Evolutionary conservation across 2,888 invertebrate genomes (phyloP).

Genomic region (Hetaerina titia): DNA sequence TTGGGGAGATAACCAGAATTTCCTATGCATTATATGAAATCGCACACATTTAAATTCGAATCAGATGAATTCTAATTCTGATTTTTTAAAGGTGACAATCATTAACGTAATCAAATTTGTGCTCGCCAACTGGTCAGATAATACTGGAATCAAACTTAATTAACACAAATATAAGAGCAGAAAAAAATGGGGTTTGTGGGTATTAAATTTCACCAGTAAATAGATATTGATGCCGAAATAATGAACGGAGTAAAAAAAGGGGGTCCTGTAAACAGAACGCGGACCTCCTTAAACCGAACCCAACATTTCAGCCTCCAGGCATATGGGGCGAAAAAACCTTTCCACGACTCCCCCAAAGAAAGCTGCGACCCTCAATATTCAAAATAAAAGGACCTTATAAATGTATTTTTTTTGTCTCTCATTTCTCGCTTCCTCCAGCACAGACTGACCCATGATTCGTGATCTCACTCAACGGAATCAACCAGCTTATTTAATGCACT

Average conservation of each 20-base stretch:
- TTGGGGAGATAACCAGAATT: too few species aligned
- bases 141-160: background rate
- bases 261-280: background rate
- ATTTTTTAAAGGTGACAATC: background rate
- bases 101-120: background rate
- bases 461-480: background rate
- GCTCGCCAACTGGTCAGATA: background rate
- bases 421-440: background rate
- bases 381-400: background rate
- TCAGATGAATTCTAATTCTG: background rate
- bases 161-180: background rate
- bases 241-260: background rate
- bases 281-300: background rate
- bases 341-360: background rate
- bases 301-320: background rate
- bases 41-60: too few species aligned
- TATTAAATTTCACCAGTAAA: background rate
- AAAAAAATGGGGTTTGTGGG: background rate
- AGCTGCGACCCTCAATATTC: background rate
- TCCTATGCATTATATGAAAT: too few species aligned
- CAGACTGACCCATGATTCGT: background rate
- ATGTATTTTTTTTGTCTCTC: background rate
- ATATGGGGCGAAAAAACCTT: background rate
- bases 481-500: background rate
- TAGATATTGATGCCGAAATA: slow-evolving; percentile 38